Conservation (phyloP, 1,140 invertebrate species). For the Pectinophora gossypiella region DNA sequence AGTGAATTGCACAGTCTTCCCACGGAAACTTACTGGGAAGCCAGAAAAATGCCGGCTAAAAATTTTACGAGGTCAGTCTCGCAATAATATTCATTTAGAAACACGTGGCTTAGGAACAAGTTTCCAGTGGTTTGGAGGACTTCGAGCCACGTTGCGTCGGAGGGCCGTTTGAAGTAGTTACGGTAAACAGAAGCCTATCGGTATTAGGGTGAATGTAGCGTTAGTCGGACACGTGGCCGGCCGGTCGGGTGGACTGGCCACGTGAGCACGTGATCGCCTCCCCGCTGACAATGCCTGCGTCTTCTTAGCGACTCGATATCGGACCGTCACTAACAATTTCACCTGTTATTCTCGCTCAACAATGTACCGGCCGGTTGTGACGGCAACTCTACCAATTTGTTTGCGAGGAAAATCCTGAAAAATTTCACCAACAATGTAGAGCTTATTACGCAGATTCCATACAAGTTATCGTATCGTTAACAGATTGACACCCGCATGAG, state of each 20-base stretch:
- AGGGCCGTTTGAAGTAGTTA: constrained; percentile 42
- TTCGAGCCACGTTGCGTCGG: constrained; percentile 50
- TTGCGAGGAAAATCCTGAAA: background rate
- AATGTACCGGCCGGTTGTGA: background rate
- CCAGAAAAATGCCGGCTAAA: constrained; percentile 23
- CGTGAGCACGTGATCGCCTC: constrained; percentile 46
- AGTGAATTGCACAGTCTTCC: constrained; percentile 20
- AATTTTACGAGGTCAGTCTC: constrained; percentile 24
- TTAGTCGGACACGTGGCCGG: constrained; percentile 41
- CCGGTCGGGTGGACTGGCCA: constrained; percentile 21
- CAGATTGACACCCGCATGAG: constrained; percentile 26
- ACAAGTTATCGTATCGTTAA: constrained; percentile 3
- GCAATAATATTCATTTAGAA: constrained; percentile 38
- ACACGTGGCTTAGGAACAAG: constrained; percentile 52
- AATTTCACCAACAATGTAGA: background rate
- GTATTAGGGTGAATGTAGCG: constrained; percentile 19
- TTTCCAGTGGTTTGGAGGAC: constrained; percentile 51
- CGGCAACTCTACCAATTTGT: background rate
- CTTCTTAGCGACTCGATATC: constrained; percentile 2
- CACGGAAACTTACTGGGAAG: constrained; percentile 20
- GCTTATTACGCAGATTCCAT: background rate
- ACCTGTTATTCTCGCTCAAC: background rate
- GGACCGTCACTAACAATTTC: constrained; percentile 4
- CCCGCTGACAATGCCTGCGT: background rate
- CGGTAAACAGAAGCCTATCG: constrained; percentile 45